phyloP scores from a whole-genome alignment of 2,113 vertebrate genomes.

The Glaucomys volans region DNA sequence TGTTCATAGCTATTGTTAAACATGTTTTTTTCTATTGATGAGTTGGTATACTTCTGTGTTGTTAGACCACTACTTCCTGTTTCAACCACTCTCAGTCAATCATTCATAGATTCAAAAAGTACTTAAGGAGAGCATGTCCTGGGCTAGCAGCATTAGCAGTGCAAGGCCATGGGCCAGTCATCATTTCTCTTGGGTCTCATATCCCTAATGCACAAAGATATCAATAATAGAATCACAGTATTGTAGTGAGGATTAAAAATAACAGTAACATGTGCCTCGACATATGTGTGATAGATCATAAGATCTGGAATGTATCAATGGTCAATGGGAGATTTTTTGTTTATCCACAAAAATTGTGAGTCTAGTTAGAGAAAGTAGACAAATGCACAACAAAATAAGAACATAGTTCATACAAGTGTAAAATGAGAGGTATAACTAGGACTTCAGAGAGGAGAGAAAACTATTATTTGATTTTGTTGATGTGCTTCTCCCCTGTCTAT shows the following conservation, averaged over 20 bases:
- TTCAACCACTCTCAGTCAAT: not conserved
- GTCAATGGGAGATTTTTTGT: not conserved
- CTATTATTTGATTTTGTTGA: not conserved
- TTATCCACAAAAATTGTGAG: not conserved
- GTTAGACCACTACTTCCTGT: not conserved
- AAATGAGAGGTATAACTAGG: not conserved
- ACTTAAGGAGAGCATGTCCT: not conserved
- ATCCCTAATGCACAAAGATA: not conserved
- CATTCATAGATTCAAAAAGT: not conserved
- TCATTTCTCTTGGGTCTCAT: not conserved
- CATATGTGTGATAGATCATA: not conserved
- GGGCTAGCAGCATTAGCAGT: not conserved
- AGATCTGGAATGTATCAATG: not conserved
- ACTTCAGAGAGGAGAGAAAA: not conserved
- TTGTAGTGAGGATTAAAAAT: not conserved
- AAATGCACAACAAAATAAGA: not conserved
- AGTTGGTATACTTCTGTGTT: not conserved
- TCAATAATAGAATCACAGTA: not conserved
- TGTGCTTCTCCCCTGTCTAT: not conserved
- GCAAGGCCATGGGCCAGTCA: accelerated
- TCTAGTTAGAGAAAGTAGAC: not conserved
- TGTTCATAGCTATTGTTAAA: not conserved
- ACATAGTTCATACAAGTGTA: not conserved
- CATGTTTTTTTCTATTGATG: not conserved
- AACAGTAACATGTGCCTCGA: not conserved